Conservation (phyloP, 2,113 vertebrate species). For the Tetraodon nigroviridis region DNA sequence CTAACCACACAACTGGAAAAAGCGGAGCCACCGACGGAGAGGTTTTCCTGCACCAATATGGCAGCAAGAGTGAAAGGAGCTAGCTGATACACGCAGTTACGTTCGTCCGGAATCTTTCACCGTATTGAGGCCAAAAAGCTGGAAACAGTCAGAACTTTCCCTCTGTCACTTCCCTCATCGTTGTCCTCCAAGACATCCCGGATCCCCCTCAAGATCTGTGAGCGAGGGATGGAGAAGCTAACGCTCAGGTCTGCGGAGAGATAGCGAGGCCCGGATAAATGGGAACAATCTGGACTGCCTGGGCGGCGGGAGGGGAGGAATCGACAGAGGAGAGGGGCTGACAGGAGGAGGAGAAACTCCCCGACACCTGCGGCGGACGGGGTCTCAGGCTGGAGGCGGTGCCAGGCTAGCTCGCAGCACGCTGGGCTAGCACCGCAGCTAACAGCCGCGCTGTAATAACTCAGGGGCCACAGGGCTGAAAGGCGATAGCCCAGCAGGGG, state of each 20-base stretch:
- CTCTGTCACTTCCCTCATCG: conserved; percentile 67
- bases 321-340: conserved; percentile 46
- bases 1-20: background rate
- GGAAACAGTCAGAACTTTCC: conserved; percentile 36
- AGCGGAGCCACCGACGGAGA: no score
- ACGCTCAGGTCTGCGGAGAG: conserved; percentile 38
- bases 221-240: conserved; percentile 47
- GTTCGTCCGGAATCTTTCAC: no score
- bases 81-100: no score
- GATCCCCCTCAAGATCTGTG: conserved; percentile 68
- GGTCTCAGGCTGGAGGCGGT: conserved; percentile 31
- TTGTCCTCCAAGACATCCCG: conserved; percentile 67
- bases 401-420: conserved; percentile 34
- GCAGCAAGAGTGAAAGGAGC: no score
- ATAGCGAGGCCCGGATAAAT: conserved; percentile 55
- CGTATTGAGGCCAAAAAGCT: background rate
- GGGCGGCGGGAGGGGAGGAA: conserved; percentile 44
- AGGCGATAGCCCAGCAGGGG: conserved; percentile 68
- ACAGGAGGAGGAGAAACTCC: conserved; percentile 60
- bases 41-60: no score
- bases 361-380: conserved; percentile 61
- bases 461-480: conserved; percentile 69
- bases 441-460: conserved; percentile 67
- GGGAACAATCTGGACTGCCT: conserved; percentile 70
- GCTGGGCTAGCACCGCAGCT: conserved; percentile 40